phyloP scores from a whole-genome alignment of 2,888 invertebrate species.

The Ectropis crepuscularia region DNA sequence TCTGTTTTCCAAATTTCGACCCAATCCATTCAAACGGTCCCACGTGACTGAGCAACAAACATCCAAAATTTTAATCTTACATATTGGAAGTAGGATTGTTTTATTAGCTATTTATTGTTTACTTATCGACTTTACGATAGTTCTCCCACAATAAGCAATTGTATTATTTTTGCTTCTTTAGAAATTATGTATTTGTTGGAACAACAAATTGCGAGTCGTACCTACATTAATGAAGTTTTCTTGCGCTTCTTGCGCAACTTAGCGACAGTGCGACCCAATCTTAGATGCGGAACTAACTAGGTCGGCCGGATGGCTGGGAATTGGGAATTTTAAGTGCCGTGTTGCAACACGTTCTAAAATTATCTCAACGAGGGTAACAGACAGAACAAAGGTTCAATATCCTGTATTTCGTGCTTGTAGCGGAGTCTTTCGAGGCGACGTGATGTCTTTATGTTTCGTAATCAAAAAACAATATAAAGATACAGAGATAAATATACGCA shows the following conservation, averaged over 20 bases:
- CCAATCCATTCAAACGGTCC: too few relatives aligned
- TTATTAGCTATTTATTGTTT: too few relatives aligned
- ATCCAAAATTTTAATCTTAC: too few relatives aligned
- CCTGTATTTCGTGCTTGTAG: background rate
- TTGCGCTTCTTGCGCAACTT: slow-evolving; percentile 6
- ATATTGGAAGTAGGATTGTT: too few relatives aligned
- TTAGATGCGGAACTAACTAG: background rate
- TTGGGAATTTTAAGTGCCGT: background rate
- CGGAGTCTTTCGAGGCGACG: background rate
- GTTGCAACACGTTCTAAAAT: slow-evolving; percentile 14
- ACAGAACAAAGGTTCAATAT: background rate
- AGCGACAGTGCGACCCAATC: slow-evolving; percentile 1
- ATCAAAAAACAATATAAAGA: too few relatives aligned
- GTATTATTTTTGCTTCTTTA: too few relatives aligned
- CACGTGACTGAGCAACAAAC: too few relatives aligned
- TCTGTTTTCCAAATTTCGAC: too few relatives aligned
- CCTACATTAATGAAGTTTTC: slow-evolving; percentile 27
- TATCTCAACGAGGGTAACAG: slow-evolving; percentile 3
- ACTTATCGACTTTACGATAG: too few relatives aligned
- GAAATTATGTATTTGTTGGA: slow-evolving; percentile 29
- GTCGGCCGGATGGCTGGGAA: background rate
- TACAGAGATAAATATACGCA: too few relatives aligned
- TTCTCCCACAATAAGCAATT: too few relatives aligned
- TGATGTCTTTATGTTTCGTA: background rate
- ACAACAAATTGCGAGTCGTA: slow-evolving; percentile 38